Percentiles rank a stretch among this genome's conserved stretches.
These are phyloP conservation scores for Albula glossodonta DNA, from an alignment of 2,113 vertebrate species.

Conservation along the genomic window DNA sequence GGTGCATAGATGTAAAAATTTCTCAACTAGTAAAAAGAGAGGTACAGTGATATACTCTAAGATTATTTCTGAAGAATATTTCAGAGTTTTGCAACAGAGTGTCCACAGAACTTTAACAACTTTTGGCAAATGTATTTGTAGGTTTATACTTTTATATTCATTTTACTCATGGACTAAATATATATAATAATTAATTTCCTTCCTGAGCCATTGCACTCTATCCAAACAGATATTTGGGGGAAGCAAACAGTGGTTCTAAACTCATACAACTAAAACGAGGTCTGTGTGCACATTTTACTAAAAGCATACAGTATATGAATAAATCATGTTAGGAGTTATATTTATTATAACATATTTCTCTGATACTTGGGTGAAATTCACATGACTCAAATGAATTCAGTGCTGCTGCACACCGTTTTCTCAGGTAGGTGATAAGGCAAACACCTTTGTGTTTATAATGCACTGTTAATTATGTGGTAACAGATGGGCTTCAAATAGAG, in stretches of 20 bases:
- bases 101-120: not conserved
- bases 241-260: not conserved
- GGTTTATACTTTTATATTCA: too few species aligned
- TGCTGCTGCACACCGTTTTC: not conserved
- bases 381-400: not conserved
- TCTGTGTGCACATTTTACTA: too few species aligned
- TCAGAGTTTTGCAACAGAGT: not conserved
- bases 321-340: not conserved
- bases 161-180: too few species aligned
- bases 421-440: not conserved
- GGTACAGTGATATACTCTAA: not conserved
- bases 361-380: not conserved
- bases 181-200: not conserved
- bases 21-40: not conserved
- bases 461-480: not conserved
- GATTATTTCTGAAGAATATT: not conserved
- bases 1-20: not conserved
- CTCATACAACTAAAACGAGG: not conserved
- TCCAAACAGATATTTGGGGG: not conserved
- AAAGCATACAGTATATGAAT: too few species aligned
- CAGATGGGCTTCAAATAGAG: not conserved
- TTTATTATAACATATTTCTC: not conserved
- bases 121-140: not conserved
- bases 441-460: not conserved
- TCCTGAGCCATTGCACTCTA: not conserved